These are phyloP conservation scores for Anniella stebbinsi DNA, from an alignment of 2,797 vertebrate species.

Conservation along the genomic window DNA sequence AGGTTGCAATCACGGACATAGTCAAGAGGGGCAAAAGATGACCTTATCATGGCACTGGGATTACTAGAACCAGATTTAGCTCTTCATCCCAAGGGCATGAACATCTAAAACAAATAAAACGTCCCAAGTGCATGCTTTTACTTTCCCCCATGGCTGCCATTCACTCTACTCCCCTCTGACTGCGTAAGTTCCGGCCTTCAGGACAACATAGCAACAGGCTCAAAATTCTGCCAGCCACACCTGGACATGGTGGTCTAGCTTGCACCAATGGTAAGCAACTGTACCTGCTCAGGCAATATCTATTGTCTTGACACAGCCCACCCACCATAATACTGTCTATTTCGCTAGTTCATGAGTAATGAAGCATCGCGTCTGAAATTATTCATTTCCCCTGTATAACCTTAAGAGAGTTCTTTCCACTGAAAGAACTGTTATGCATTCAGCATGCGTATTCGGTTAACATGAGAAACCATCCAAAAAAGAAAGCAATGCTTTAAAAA, in stretches of 20 bases:
- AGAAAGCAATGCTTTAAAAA: neutral
- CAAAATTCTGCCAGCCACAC: neutral
- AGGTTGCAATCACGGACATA: neutral
- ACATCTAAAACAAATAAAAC: neutral
- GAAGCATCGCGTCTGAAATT: neutral
- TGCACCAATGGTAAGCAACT: neutral
- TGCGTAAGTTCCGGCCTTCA: too few species aligned
- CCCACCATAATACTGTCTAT: neutral
- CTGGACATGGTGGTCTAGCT: neutral
- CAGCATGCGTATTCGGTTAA: neutral
- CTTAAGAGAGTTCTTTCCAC: neutral
- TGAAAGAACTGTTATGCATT: neutral
- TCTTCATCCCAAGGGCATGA: neutral
- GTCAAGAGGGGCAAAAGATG: neutral
- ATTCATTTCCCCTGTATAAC: neutral
- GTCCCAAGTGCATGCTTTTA: neutral
- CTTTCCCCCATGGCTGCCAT: neutral
- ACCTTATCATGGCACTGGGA: neutral
- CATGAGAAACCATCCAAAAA: neutral
- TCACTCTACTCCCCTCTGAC: too few species aligned
- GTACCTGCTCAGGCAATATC: neutral
- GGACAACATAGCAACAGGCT: neutral
- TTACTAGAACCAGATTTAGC: neutral
- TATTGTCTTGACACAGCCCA: neutral
- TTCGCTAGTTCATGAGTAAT: neutral